phyloP scores from a whole-genome alignment of 2,888 invertebrate genomes.

The Sarcophaga rosellei region DNA sequence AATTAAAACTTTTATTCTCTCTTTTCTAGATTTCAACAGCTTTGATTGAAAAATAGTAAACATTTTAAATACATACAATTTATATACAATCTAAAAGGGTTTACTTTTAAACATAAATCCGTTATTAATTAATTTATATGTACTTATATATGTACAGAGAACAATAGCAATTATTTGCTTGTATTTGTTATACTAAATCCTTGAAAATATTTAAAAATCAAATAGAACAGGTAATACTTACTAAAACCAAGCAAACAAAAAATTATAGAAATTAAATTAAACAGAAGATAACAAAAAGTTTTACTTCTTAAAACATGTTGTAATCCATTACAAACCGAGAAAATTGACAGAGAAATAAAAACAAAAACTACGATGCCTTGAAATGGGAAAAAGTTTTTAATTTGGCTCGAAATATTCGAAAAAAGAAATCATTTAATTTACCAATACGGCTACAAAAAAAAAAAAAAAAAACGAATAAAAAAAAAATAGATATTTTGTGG shows the following conservation, averaged over 20 bases:
- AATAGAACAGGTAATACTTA: no score
- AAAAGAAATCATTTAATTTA: constrained; percentile 24
- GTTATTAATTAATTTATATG: no score
- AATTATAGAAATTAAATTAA: not conserved
- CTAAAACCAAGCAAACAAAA: not conserved
- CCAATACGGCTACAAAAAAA: not conserved
- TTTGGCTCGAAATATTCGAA: constrained; percentile 16
- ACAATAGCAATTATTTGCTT: no score
- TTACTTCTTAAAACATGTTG: not conserved
- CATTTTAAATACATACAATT: no score
- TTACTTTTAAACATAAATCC: no score
- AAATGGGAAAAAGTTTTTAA: constrained; percentile 28
- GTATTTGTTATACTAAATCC: no score
- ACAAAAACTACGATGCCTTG: constrained; percentile 2
- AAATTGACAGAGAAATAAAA: constrained; percentile 4
- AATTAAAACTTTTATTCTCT: no score
- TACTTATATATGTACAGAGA: no score
- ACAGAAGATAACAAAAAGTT: not conserved
- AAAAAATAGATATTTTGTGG: constrained; percentile 30
- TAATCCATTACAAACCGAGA: constrained; percentile 1
- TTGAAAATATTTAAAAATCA: no score
- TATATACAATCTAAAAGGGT: no score
- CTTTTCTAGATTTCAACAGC: no score
- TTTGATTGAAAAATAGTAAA: no score
- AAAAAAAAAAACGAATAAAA: not conserved